Evolutionary conservation across 2,113 vertebrate species (phyloP), one percentile per base, ranked within the genome.

Genomic region (Lepisosteus osseus): DNA sequence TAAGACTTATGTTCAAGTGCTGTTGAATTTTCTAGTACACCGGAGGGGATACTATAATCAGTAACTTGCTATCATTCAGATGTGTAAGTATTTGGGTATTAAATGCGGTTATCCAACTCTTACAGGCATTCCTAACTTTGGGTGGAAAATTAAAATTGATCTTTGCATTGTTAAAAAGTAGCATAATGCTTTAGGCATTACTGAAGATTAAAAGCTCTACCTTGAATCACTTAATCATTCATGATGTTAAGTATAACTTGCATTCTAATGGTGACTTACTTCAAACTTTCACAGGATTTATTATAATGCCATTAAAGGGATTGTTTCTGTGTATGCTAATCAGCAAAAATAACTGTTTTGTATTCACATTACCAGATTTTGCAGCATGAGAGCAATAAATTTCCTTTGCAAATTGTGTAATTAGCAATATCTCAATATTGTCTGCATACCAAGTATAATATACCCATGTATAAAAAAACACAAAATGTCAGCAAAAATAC

Each of bases 351-450:
- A 66, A 55, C 54, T 63, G 15, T 9, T 72, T 55, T 55, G 42
- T 64, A 69, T 69, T 69, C 67, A 69, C 61, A 69, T 72, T 54
- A 72, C 67, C 68, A 74, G 54, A 74, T 72, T 54, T 67, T 74
- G 64, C 65, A 57, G 69, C 62, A 68, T 73, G 69, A 77, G 62
- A 74, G 61, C 68, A 57, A 67, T 74, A 71, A 77, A 73, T 7
- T 9, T 13, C 14, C 7, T 45, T 41, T 69, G 29, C 51, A 67
- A 67, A 67, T 67, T 15, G 44, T 17, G 6, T 67, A 67, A 67
- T 69, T 55, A 69, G 67, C 54, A 40, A 4, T 67, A 12, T 7
- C 67, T 42, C 67, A 12, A 42, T 69, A 69, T 51, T 69, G 29
- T 12, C 8, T 56, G 67, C 67, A 69, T 56, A 56, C 5, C 54